Conservation (phyloP, 2,888 invertebrate genomes). For the Pachycephus smyrnensis region DNA sequence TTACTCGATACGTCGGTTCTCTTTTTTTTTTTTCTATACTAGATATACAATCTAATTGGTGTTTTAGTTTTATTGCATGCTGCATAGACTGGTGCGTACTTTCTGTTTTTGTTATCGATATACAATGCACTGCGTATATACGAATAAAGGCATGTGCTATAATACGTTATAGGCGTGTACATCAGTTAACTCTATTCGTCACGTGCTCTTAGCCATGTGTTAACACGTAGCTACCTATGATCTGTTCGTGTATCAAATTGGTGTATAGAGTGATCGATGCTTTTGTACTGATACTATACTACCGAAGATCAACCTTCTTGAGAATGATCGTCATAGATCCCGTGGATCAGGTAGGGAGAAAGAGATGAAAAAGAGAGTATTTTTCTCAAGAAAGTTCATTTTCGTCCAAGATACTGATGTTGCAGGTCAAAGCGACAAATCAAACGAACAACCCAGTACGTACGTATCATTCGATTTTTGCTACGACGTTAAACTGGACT, state of each 20-base stretch:
- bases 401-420: not conserved
- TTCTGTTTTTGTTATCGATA: not conserved
- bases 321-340: not conserved
- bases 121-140: not conserved
- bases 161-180: conserved; percentile 12
- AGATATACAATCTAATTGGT: not conserved
- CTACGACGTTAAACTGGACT: not conserved
- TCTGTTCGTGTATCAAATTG: not conserved
- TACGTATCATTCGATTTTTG: not conserved
- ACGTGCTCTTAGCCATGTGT: not conserved
- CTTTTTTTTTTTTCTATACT: not conserved
- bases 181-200: not conserved
- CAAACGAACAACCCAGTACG: not conserved
- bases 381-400: not conserved
- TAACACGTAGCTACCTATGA: not conserved
- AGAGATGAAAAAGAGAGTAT: not conserved
- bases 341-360: not conserved
- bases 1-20: not conserved
- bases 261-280: not conserved
- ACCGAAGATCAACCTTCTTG: not conserved
- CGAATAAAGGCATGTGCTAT: conserved; percentile 25
- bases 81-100: not conserved
- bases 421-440: not conserved
- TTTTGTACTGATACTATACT: not conserved
- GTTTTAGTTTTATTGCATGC: not conserved